These are phyloP conservation scores for Bolinopsis microptera DNA, from an alignment of 37 sponge, comb jelly and placozoan genomes.

Conservation along the genomic window DNA sequence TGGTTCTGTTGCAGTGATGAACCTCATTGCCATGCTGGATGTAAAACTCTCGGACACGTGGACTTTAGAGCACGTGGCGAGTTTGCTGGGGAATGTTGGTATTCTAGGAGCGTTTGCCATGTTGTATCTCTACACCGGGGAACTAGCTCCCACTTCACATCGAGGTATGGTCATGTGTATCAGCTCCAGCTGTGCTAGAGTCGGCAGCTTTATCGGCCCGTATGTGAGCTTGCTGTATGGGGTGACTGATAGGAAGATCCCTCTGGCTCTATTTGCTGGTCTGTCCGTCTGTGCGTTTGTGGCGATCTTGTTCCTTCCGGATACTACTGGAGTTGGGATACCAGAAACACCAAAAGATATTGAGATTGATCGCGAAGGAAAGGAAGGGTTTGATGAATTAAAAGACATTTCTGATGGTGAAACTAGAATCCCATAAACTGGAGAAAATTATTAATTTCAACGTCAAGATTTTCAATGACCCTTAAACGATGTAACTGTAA, in stretches of 20 bases:
- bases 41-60: background rate
- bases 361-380: too few relatives aligned
- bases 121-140: slow-evolving; percentile 9
- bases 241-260: background rate
- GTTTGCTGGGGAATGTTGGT: background rate
- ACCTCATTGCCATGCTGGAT: background rate
- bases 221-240: background rate
- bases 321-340: background rate
- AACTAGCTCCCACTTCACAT: slow-evolving; percentile 25
- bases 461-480: too few relatives aligned
- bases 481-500: too few relatives aligned
- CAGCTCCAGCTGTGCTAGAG: background rate
- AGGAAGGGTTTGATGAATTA: too few relatives aligned
- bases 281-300: background rate
- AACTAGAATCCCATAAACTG: too few relatives aligned
- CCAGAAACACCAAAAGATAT: slow-evolving; percentile 29
- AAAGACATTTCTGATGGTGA: too few relatives aligned
- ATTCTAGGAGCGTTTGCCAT: background rate
- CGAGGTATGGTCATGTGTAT: slow-evolving; percentile 23
- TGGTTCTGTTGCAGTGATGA: background rate
- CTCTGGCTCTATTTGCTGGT: background rate
- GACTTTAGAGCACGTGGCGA: background rate
- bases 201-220: background rate
- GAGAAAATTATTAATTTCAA: too few relatives aligned
- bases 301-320: background rate